Evolutionary conservation across 2,888 invertebrate genomes (phyloP), one percentile per base, ranked within the genome.

Genomic region (Chrysodeixis includens): DNA sequence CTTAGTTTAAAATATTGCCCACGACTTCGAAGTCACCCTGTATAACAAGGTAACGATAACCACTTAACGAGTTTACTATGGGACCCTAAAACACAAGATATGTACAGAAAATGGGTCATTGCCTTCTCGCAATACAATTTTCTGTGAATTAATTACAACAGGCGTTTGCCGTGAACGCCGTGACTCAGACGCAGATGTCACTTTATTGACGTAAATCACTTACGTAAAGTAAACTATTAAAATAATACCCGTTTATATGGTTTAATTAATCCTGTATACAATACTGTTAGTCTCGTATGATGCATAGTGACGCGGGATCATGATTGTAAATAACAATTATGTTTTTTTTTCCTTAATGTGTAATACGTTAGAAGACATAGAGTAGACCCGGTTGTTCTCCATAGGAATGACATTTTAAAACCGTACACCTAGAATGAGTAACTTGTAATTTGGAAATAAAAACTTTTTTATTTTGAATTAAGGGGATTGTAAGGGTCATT

Each of bases 131-230:
- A 57, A 51, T n/a, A 56, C 49, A 63, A 65, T 71, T 67, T 78
- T 78, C 74, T 71, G 52, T 71, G 76, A 76, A 76, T 71, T 71
- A 70, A 78, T 79, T 67, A 76, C 69, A 58, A 69, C 56, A 71
- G 66, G 26, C 12, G 68, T 69, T 66, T 60, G 55, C 77, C 72
- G 52, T 75, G 70, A 69, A 52, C 66, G 35, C 35, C 53, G 14
- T 80, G 78, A 79, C 57, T 76, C 74, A 76, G 57, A 56, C 68
- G 66, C 78, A 80, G 67, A 76, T 76, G 68, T 67, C 71, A 58
- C 67, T 46, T 53, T 51, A 66, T 68, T 80, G 71, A 78, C 79
- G 78, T 78, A 70, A 53, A 56, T 60, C 16, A 55, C 26, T 55
- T 55, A 56, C 64, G 66, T 51, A 53, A 56, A 56, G 6, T 67